phyloP scores from a whole-genome alignment of 1,140 invertebrate species.

The Drosophila guanche region DNA sequence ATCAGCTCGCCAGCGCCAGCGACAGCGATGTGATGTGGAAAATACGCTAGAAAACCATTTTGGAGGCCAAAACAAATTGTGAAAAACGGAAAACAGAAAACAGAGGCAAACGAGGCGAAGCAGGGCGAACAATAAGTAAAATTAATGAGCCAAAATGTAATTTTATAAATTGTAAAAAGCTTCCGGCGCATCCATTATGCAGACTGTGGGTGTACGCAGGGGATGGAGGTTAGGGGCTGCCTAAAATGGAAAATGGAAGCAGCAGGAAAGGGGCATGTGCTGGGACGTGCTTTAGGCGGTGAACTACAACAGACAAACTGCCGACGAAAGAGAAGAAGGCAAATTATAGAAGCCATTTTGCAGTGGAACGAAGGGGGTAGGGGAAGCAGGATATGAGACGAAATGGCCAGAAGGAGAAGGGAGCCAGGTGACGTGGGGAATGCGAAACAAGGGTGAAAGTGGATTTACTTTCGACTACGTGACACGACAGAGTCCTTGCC shows the following conservation, averaged over 20 bases:
- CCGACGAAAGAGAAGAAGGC: slow-evolving; percentile 26
- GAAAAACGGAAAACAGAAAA: slow-evolving; percentile 1
- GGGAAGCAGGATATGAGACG: neutral
- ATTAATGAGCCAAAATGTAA: slow-evolving; percentile 79
- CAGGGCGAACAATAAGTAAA: slow-evolving; percentile 67
- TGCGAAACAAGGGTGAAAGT: slow-evolving; percentile 72
- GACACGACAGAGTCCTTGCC: slow-evolving; percentile 56
- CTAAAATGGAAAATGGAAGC: slow-evolving; percentile 37
- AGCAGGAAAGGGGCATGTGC: neutral
- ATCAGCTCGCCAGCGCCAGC: slow-evolving; percentile 32
- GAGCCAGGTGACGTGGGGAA: slow-evolving; percentile 23
- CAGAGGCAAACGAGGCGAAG: too few species aligned
- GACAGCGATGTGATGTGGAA: slow-evolving; percentile 34
- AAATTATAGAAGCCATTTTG: slow-evolving; percentile 80
- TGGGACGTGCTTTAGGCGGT: too few species aligned
- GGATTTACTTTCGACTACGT: slow-evolving; percentile 79
- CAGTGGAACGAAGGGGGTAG: neutral
- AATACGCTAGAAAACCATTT: slow-evolving; percentile 63
- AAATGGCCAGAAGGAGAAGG: neutral
- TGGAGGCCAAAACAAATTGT: slow-evolving; percentile 71
- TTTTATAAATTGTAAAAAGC: slow-evolving; percentile 80
- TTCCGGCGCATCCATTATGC: slow-evolving; percentile 71
- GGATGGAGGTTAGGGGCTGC: neutral
- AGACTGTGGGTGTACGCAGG: slow-evolving; percentile 22
- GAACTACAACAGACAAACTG: slow-evolving; percentile 17